A percentile compares a stretch with the other conserved stretches of the same genome.
Conservation (phyloP, 2,113 vertebrate genomes). For the Cynoglossus semilaevis region DNA sequence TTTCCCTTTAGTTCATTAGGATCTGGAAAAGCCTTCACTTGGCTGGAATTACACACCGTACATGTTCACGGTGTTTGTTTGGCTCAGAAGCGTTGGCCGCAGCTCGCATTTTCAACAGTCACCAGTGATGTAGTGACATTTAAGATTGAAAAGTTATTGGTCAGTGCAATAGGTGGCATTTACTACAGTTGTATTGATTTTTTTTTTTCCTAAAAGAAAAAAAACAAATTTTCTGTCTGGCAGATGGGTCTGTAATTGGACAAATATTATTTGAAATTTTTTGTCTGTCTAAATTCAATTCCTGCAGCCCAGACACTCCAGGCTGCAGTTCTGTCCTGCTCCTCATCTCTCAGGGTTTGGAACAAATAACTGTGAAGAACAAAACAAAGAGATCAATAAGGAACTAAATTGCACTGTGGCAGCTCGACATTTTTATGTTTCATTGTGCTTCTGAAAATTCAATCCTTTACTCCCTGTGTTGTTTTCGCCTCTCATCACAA, state of each 20-base stretch:
- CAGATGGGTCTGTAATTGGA: not conserved
- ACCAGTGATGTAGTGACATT: constrained; percentile 7
- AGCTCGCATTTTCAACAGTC: constrained; percentile 11
- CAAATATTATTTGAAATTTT: constrained; percentile 1
- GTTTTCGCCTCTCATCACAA: not conserved
- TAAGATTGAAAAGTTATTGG: not conserved
- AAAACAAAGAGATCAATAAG: constrained; percentile 17
- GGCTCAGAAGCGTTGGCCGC: not conserved
- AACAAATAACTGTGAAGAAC: constrained; percentile 12
- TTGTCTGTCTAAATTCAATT: not conserved
- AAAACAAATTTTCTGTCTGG: not conserved
- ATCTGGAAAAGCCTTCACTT: not conserved
- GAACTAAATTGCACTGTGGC: not conserved
- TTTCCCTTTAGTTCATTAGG: constrained; percentile 3
- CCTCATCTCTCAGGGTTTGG: not conserved
- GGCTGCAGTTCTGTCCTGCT: not conserved
- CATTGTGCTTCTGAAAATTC: not conserved
- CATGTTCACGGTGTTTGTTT: not conserved
- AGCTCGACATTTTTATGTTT: not conserved
- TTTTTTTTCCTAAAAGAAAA: not conserved
- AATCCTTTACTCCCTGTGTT: not conserved
- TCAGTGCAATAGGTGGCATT: not conserved
- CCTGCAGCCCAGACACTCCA: not conserved
- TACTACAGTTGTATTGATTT: constrained; percentile 7
- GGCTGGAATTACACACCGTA: not conserved